A percentile compares a stretch with the other conserved stretches of the same genome.
These are phyloP conservation scores for Patella ulyssiponensis DNA, from an alignment of 2,888 invertebrate species.

Conservation along the genomic window DNA sequence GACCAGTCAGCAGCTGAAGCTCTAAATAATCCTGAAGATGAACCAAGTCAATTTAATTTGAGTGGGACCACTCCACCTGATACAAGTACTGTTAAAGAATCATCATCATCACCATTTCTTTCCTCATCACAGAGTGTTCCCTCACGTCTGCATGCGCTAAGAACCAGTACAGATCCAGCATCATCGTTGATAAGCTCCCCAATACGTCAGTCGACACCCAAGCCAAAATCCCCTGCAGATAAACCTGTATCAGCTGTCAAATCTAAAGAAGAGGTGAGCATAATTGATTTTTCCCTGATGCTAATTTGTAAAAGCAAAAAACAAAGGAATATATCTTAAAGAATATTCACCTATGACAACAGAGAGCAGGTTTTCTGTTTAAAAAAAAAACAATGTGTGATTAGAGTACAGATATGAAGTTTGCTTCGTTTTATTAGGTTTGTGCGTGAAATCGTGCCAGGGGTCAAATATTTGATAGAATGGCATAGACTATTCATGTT, in stretches of 20 bases:
- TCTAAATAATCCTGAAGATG: constrained; percentile 51
- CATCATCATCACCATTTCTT: constrained; percentile 22
- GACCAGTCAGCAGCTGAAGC: constrained; percentile 83
- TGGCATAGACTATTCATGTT: too few species aligned
- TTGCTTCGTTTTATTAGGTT: too few species aligned
- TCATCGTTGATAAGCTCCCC: constrained; percentile 38
- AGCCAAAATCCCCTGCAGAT: constrained; percentile 27
- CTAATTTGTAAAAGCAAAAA: too few species aligned
- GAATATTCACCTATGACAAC: too few species aligned
- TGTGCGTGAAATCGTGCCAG: too few species aligned
- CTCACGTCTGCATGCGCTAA: constrained; percentile 39
- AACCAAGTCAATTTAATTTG: neutral
- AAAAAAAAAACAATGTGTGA: too few species aligned
- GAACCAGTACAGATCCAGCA: constrained; percentile 32
- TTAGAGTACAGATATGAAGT: too few species aligned
- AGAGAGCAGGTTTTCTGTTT: too few species aligned
- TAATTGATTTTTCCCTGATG: neutral
- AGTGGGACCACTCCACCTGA: too few species aligned
- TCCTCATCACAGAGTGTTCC: constrained; percentile 57
- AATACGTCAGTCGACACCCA: constrained; percentile 33
- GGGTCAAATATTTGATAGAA: too few species aligned
- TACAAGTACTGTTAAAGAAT: too few species aligned
- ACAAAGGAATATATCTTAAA: too few species aligned
- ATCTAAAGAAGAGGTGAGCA: constrained; percentile 12
- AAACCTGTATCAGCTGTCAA: constrained; percentile 28